Evolutionary conservation across 1,140 invertebrate genomes (phyloP), one percentile per base, ranked within the genome.

Genomic region (Penaeus indicus): DNA sequence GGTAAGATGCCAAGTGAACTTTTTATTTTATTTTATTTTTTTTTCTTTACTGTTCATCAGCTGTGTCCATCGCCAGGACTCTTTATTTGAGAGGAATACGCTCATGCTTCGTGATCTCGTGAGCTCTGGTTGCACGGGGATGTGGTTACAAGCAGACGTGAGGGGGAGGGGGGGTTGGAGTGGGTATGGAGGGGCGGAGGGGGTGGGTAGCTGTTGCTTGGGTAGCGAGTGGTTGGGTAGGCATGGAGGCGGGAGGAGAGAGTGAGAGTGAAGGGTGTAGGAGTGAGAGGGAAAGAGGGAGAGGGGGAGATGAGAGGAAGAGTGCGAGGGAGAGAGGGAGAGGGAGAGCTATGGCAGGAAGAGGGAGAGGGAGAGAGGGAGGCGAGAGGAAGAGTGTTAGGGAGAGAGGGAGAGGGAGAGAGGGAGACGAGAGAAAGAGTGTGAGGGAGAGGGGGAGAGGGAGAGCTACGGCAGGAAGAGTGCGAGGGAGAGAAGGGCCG

Each of bases 331-430:
- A 79, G 77, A 54, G 77, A 54, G 77, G 32, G 77, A n/a, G 67
- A 69, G 64, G 18, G 67, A 32, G 72, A 32, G 72, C 10, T 0
- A 54, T 42, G 54, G 0, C 11, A 54, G 54, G 25, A n/a, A 77
- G 72, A 77, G 72, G 1, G 72, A 63, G 61, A 81, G 47, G 47
- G 61, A 62, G 79, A 61, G 79, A 27, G 61, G n/a, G 79, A 81
- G n/a, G 77, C 1, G 77, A 42, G 25, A 78, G 10, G n/a, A 77
- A 38, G 79, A 81, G 22, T 21, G 38, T 10, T 42, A 79, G 32
- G 54, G 54, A 16, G 54, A 54, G 54, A 16, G 54, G 77, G 32
- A 38, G 32, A 25, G 47, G 77, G 32, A 47, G 32, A 38, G 77
- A 79, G 25, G 5, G 77, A 13, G 1, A 79, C 1, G 25, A 78